Conservation (phyloP, 2,113 vertebrate species). For the Microtus pennsylvanicus region DNA sequence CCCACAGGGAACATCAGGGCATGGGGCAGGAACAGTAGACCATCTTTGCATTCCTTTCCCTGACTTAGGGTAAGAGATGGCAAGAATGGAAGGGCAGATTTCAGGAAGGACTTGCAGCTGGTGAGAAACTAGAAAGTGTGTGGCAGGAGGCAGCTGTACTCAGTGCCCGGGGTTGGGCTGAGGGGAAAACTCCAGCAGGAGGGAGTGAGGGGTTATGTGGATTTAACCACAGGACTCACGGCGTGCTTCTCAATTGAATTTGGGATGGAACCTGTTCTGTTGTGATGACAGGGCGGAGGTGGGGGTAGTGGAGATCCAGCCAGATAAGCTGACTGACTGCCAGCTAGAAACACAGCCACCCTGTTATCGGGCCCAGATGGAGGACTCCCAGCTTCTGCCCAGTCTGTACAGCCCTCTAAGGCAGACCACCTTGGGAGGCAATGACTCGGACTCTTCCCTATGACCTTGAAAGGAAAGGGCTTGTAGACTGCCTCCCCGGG, state of each 20-base stretch:
- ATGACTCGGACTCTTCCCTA: not conserved
- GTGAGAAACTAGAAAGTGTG: not conserved
- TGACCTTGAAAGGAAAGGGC: not conserved
- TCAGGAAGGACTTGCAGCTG: not conserved
- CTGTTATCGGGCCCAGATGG: no score
- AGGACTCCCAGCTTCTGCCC: not conserved
- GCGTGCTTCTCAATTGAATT: not conserved
- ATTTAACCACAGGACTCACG: not conserved
- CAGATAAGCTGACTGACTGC: not conserved
- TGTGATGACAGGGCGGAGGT: not conserved
- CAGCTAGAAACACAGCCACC: not conserved
- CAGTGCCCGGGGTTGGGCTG: not conserved
- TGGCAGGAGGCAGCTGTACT: not conserved
- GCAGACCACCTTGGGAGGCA: not conserved
- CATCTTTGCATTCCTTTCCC: not conserved
- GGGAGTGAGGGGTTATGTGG: not conserved
- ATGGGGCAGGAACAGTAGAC: rapidly evolving
- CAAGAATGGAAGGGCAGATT: not conserved
- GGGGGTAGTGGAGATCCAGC: not conserved
- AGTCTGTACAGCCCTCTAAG: not conserved
- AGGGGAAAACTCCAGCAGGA: not conserved
- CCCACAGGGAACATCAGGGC: not conserved
- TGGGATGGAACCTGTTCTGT: not conserved
- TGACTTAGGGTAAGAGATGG: not conserved
- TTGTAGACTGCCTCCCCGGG: no score